These are phyloP conservation scores for Mystacornis crossleyi DNA, from an alignment of 2,113 vertebrate genomes.

Conservation along the genomic window DNA sequence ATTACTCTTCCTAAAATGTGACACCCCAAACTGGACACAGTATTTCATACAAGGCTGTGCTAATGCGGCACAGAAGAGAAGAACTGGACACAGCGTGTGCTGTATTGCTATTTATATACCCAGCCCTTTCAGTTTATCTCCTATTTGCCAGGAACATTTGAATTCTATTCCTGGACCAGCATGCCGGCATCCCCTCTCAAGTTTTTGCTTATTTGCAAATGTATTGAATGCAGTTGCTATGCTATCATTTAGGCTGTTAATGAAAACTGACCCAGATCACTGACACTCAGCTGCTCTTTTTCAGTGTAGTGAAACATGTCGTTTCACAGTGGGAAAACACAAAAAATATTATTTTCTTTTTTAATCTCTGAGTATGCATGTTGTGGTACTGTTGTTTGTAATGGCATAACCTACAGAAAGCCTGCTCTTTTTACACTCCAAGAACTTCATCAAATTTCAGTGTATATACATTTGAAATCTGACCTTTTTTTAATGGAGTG, in stretches of 20 bases:
- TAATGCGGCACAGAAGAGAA: not conserved
- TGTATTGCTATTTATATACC: not conserved
- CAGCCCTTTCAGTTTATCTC: not conserved
- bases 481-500: not conserved
- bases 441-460: not conserved
- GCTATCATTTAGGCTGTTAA: not conserved
- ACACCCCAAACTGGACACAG: not conserved
- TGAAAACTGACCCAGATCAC: not conserved
- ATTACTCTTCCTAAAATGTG: not conserved
- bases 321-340: not conserved
- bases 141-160: not conserved
- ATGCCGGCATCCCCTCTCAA: not conserved
- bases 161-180: not conserved
- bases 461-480: not conserved
- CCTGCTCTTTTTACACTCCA: not conserved
- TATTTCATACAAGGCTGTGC: not conserved
- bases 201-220: not conserved
- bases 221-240: not conserved
- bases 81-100: rapidly evolving
- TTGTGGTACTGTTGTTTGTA: not conserved
- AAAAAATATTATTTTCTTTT: not conserved
- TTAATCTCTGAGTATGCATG: not conserved
- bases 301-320: not conserved
- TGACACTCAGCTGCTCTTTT: not conserved
- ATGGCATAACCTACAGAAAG: not conserved